Evolutionary conservation across 2,888 invertebrate genomes (phyloP).

Genomic region (Emesis russula): DNA sequence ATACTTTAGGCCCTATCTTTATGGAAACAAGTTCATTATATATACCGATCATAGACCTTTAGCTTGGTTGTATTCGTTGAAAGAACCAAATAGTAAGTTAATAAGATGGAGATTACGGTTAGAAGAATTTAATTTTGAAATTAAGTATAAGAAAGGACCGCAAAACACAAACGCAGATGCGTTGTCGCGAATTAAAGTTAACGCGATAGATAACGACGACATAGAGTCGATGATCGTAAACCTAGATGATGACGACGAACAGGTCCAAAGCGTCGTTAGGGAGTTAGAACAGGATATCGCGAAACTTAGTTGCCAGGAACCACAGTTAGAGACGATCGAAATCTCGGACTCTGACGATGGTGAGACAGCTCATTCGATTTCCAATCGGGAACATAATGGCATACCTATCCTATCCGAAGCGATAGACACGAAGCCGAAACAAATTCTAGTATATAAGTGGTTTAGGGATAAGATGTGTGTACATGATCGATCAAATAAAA

Average conservation of each 20-base stretch:
- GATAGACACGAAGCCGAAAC: slow-evolving; percentile 86
- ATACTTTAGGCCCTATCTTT: too few relatives aligned
- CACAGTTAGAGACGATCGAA: too few relatives aligned
- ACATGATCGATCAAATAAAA: slow-evolving; percentile 40
- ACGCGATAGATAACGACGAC: slow-evolving; percentile 40
- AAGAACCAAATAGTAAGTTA: too few relatives aligned
- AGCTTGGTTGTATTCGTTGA: slow-evolving; percentile 33
- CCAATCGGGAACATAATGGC: slow-evolving; percentile 60
- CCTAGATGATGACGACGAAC: too few relatives aligned
- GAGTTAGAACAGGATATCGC: too few relatives aligned
- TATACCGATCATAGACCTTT: slow-evolving; percentile 49
- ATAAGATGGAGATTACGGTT: too few relatives aligned
- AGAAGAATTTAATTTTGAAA: too few relatives aligned
- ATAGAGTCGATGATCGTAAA: too few relatives aligned
- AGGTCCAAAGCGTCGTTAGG: too few relatives aligned
- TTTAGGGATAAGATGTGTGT: slow-evolving; percentile 60
- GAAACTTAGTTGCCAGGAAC: too few relatives aligned
- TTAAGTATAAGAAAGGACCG: background rate
- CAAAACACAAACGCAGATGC: slow-evolving; percentile 87
- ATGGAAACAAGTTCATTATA: too few relatives aligned
- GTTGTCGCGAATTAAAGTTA: slow-evolving; percentile 73
- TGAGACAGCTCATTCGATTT: slow-evolving; percentile 26
- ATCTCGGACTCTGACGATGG: slow-evolving; percentile 8
- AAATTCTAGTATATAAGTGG: slow-evolving; percentile 82
- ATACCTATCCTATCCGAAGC: slow-evolving; percentile 87